Conservation (phyloP, 2,797 vertebrate genomes). For the Aselliscus stoliczkanus region DNA sequence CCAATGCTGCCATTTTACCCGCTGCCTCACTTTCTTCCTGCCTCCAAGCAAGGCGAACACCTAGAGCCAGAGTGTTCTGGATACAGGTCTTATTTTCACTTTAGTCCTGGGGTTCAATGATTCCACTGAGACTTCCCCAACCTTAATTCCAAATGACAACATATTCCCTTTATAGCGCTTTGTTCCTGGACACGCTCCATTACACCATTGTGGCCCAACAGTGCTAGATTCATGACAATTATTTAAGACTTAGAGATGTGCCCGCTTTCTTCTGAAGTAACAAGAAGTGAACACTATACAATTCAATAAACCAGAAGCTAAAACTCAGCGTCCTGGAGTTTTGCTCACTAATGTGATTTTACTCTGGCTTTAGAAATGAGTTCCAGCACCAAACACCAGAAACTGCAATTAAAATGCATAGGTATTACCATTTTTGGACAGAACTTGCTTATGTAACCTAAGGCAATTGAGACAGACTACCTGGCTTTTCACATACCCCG, state of each 20-base stretch:
- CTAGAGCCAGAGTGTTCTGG: not conserved
- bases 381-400: not conserved
- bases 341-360: not conserved
- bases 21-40: not conserved
- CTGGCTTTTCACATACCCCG: not conserved
- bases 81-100: not conserved
- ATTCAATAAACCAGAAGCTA: not conserved
- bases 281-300: not conserved
- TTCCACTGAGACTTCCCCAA: not conserved
- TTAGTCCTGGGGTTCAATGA: not conserved
- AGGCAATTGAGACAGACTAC: not conserved
- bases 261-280: not conserved
- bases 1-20: not conserved
- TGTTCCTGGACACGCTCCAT: not conserved
- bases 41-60: not conserved
- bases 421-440: not conserved
- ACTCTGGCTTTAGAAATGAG: not conserved
- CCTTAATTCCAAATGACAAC: not conserved
- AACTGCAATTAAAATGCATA: not conserved
- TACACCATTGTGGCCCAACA: not conserved
- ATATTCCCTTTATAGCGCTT: not conserved
- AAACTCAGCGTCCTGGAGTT: not conserved
- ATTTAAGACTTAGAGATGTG: not conserved
- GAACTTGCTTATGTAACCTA: not conserved
- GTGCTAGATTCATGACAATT: not conserved